Conservation (phyloP, 2,797 vertebrate genomes). For the Thunnus albacares region DNA sequence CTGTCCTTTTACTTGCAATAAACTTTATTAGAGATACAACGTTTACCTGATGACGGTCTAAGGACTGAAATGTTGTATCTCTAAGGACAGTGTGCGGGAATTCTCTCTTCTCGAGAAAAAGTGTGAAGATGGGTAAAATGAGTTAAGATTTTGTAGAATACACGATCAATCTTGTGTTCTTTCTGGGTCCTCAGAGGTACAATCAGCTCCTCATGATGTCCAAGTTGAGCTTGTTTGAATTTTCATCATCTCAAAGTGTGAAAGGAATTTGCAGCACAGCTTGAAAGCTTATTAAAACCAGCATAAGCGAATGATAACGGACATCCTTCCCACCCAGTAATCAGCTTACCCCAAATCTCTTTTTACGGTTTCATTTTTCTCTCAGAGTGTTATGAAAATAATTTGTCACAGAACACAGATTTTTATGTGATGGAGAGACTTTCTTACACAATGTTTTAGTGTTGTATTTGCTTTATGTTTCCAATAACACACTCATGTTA, state of each 20-base stretch:
- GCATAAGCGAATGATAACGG: conserved; percentile 20
- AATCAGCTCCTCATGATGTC: background rate
- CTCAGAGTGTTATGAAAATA: conserved; percentile 30
- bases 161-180: background rate
- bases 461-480: conserved; percentile 25
- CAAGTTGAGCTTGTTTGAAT: conserved; percentile 2
- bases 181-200: background rate
- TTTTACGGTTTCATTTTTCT: conserved; percentile 35
- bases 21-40: no score
- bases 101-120: no score
- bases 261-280: conserved; percentile 25
- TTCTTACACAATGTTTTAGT: background rate
- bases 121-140: no score
- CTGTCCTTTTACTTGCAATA: no score
- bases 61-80: no score
- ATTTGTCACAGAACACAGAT: conserved; percentile 36
- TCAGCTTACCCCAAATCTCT: conserved; percentile 19
- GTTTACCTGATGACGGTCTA: no score
- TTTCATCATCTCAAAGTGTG: conserved; percentile 14
- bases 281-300: conserved; percentile 48
- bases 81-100: no score
- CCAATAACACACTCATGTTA: conserved; percentile 22
- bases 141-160: background rate
- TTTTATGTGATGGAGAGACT: conserved; percentile 25
- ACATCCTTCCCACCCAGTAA: conserved; percentile 28